Evolutionary conservation across 2,797 vertebrate genomes (phyloP).

Genomic region (Syngnathus acus): DNA sequence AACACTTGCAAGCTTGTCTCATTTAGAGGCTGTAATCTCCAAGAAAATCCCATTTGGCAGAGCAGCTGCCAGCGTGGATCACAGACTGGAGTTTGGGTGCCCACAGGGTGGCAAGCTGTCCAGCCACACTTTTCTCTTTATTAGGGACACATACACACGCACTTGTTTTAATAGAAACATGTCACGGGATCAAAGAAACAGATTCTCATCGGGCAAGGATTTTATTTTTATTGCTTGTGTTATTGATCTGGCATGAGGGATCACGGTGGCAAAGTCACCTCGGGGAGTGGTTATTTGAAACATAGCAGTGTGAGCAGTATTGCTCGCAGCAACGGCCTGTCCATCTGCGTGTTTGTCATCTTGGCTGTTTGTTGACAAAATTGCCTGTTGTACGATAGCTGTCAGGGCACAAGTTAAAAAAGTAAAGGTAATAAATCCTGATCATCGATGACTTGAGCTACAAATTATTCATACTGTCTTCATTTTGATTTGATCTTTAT

Average conservation of each 20-base stretch:
- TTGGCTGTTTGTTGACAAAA: conserved; percentile 32
- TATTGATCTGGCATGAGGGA: conserved; percentile 47
- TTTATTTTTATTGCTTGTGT: conserved; percentile 42
- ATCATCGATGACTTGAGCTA: not conserved
- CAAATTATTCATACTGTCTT: not conserved
- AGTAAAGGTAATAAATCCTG: too few relatives aligned
- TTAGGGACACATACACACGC: conserved; percentile 19
- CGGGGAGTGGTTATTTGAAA: conserved; percentile 29
- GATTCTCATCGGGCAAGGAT: conserved; percentile 42
- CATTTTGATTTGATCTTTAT: too few relatives aligned
- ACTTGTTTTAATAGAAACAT: conserved; percentile 51
- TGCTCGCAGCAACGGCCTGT: conserved; percentile 29
- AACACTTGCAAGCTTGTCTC: conserved; percentile 60
- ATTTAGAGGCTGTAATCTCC: conserved; percentile 70
- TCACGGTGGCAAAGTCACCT: conserved; percentile 31
- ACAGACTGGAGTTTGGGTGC: conserved; percentile 57
- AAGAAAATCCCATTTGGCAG: conserved; percentile 76
- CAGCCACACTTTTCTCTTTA: conserved; percentile 43
- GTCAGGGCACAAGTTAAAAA: not conserved
- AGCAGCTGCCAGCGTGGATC: conserved; percentile 73
- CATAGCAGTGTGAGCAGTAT: conserved; percentile 26
- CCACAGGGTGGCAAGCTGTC: conserved; percentile 76
- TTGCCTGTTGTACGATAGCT: conserved; percentile 6
- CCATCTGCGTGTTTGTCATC: conserved; percentile 39
- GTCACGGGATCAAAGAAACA: conserved; percentile 29